Conservation (phyloP, 2,113 vertebrate species). For the Labrus mixtus region DNA sequence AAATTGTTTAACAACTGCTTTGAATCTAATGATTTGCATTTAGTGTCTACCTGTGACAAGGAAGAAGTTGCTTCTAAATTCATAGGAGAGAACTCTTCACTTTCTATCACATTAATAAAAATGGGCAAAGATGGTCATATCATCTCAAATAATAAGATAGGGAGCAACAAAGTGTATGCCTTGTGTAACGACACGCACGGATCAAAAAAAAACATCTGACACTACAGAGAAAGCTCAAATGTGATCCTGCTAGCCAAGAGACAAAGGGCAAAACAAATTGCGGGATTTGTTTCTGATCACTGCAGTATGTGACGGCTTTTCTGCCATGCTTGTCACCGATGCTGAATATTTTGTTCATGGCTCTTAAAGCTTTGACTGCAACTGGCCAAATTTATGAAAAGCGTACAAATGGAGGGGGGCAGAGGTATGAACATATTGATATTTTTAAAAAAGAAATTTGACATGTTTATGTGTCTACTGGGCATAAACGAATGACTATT, state of each 20-base stretch:
- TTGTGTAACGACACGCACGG: not conserved
- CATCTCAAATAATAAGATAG: not conserved
- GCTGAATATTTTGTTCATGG: not conserved
- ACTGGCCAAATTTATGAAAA: too few species aligned
- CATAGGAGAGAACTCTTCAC: not conserved
- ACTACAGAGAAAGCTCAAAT: not conserved
- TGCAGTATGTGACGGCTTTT: not conserved
- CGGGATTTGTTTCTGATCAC: not conserved
- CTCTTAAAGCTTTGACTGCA: not conserved
- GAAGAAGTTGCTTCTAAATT: not conserved
- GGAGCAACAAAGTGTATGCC: not conserved
- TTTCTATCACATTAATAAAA: not conserved
- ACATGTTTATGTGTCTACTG: not conserved
- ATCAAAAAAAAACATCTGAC: not conserved
- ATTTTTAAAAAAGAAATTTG: not conserved
- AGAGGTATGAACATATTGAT: not conserved
- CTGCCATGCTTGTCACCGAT: constrained; percentile 1
- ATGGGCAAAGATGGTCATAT: constrained; percentile 7
- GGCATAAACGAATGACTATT: not conserved
- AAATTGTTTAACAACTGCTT: too few species aligned
- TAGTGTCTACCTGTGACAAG: not conserved
- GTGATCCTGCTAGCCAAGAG: not conserved
- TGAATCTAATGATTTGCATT: not conserved
- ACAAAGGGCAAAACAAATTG: constrained; percentile 1
- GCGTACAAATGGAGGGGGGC: too few species aligned